Evolutionary conservation across 2,888 invertebrate species (phyloP).

Genomic region (Ernsta delagoae): DNA sequence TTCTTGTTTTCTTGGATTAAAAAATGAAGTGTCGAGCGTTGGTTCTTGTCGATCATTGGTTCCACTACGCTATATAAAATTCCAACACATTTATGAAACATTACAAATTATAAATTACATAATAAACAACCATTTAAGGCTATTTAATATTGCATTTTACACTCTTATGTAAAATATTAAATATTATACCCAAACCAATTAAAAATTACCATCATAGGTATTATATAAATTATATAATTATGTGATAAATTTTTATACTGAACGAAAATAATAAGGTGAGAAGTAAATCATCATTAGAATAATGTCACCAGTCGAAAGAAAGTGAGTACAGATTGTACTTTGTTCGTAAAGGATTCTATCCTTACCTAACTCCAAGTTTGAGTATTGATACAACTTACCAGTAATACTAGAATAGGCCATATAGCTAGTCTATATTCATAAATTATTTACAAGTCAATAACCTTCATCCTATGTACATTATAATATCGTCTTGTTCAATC

Average conservation of each 20-base stretch:
- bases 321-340: constrained; percentile 44
- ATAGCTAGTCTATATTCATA: constrained; percentile 53
- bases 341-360: constrained; percentile 61
- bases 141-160: not conserved
- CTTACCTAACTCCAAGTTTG: constrained; percentile 66
- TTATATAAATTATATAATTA: not conserved
- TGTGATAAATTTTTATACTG: not conserved
- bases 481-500: constrained; percentile 46
- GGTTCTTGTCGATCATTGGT: no score
- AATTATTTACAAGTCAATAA: constrained; percentile 65
- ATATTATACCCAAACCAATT: not conserved
- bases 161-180: not conserved
- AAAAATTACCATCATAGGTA: not conserved
- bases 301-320: constrained; percentile 37
- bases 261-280: not conserved
- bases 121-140: not conserved
- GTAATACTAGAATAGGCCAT: constrained; percentile 40
- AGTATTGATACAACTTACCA: constrained; percentile 73
- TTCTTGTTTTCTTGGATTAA: no score
- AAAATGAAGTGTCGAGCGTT: no score
- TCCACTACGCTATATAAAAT: no score
- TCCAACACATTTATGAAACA: no score
- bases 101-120: not conserved
- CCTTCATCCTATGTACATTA: constrained; percentile 46
- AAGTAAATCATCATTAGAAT: constrained; percentile 22